Base-by-base conservation (phyloP, 2,888 invertebrate genomes). In the Schizotus pectinicornis region DNA sequence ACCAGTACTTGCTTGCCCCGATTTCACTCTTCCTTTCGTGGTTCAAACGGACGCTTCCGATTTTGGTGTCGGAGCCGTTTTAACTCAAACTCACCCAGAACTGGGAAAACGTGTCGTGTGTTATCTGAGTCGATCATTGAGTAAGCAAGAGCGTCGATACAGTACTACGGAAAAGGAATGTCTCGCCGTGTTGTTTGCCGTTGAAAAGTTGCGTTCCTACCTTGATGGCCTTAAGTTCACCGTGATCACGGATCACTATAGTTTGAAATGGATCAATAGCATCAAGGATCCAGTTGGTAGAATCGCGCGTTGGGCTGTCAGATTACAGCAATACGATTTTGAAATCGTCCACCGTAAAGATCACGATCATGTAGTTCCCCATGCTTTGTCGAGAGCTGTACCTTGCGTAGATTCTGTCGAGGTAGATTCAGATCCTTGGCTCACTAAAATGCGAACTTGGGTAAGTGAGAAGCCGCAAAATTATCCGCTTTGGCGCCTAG, bases 341-440 rank as follows among this genome's bases (percentile, higher is more conserved):
- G 56, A 37, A 1, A 56, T 63, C 8, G 51, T 55, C 1, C 65
- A 65, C 35, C 58, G 65, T 0, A 63, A 62, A 36, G 64, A 61
- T 0, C 62, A 62, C 35, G 60, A 64, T 1, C 61, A 63, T 42
- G 39, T 67, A 0, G 62, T 66, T 35, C 63, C 65, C 7, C 65
- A 67, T 41, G 41, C 61, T 7, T 43, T 66, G 8, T 66, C 61
- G 8, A 59, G 61, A 8, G 30, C 61, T 0, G 55, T 64, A 3
- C 48, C 58, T 33, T 12, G 14, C 12, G 22, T 22, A 5, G 22
- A 22, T n/a, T n/a, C n/a, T n/a, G n/a, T n/a, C n/a, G n/a, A n/a
- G n/a, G n/a, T n/a, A n/a, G 22, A 22, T 22, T 3, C 5, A 22
- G 22, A 22, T 5, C 22, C 5, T 22, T 22, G 22, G 22, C 22